Evolutionary conservation across 2,113 vertebrate genomes (phyloP).

Genomic region (Theristicus caerulescens): DNA sequence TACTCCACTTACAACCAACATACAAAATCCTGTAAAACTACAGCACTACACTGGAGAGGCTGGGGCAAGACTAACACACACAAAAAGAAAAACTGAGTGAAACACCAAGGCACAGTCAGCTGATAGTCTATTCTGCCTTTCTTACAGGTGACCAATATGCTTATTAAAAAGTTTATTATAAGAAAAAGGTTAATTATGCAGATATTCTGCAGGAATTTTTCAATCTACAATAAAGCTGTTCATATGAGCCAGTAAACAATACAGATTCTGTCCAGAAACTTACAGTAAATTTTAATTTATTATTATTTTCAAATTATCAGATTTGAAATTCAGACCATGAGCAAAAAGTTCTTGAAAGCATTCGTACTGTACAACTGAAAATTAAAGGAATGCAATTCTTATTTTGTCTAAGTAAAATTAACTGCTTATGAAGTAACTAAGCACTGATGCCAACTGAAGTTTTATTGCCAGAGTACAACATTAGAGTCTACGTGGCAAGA

Average conservation of each 20-base stretch:
- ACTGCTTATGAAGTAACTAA: neutral
- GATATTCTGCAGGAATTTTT: neutral
- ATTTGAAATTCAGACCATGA: neutral
- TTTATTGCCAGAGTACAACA: neutral
- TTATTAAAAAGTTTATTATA: neutral
- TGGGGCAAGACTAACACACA: neutral
- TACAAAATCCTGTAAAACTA: neutral
- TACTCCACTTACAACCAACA: neutral
- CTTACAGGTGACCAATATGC: neutral
- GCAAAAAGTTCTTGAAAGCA: neutral
- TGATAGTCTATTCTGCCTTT: neutral
- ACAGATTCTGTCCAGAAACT: neutral
- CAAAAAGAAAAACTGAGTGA: neutral
- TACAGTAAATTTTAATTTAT: neutral
- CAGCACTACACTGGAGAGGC: neutral
- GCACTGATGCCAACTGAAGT: neutral
- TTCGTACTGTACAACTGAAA: neutral
- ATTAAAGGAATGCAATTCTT: neutral
- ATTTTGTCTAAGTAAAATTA: neutral
- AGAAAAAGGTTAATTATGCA: neutral
- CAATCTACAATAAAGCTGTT: neutral
- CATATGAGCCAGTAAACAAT: neutral
- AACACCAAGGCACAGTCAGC: neutral
- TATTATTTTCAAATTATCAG: neutral
- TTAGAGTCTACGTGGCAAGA: neutral